Evolutionary conservation across 2,888 invertebrate genomes (phyloP).

Genomic region (Bembecia ichneumoniformis): DNA sequence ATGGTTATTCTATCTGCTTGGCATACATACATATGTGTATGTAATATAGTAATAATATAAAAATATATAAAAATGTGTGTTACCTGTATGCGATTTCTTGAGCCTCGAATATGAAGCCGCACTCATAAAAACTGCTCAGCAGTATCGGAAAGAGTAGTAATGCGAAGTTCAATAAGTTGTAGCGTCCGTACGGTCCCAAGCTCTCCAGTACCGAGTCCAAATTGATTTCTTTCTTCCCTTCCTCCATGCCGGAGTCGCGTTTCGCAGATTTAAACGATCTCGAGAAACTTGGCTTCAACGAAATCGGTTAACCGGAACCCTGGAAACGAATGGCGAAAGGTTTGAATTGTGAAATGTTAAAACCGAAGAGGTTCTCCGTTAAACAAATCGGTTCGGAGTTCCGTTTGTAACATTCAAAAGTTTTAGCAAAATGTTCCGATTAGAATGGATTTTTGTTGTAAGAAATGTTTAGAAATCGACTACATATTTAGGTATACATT

Average conservation of each 20-base stretch:
- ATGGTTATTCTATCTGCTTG: too few species aligned
- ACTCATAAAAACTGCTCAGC: slow-evolving; percentile 59
- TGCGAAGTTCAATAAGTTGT: slow-evolving; percentile 58
- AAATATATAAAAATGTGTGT: slow-evolving; percentile 6
- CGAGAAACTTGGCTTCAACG: not conserved
- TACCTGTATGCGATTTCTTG: slow-evolving; percentile 52
- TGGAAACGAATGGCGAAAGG: not conserved
- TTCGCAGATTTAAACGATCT: not conserved
- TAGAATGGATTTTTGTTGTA: not conserved
- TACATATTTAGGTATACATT: too few species aligned
- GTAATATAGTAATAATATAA: too few species aligned
- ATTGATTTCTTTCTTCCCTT: slow-evolving; percentile 58
- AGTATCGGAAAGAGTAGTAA: slow-evolving; percentile 52
- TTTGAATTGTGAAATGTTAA: not conserved
- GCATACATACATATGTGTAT: too few species aligned
- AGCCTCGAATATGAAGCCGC: slow-evolving; percentile 63
- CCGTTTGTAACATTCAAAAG: not conserved
- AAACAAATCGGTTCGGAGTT: not conserved
- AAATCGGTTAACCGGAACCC: not conserved
- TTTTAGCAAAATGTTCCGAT: not conserved
- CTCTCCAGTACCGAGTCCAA: slow-evolving; percentile 59
- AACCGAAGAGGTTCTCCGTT: not conserved
- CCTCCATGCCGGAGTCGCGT: slow-evolving; percentile 31
- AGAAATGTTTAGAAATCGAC: too few species aligned
- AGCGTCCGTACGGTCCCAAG: slow-evolving; percentile 58